Percentiles rank a stretch among this genome's conserved stretches.
Evolutionary conservation across 2,888 invertebrate species (phyloP).

Genomic region (Trachelus troglodyta): DNA sequence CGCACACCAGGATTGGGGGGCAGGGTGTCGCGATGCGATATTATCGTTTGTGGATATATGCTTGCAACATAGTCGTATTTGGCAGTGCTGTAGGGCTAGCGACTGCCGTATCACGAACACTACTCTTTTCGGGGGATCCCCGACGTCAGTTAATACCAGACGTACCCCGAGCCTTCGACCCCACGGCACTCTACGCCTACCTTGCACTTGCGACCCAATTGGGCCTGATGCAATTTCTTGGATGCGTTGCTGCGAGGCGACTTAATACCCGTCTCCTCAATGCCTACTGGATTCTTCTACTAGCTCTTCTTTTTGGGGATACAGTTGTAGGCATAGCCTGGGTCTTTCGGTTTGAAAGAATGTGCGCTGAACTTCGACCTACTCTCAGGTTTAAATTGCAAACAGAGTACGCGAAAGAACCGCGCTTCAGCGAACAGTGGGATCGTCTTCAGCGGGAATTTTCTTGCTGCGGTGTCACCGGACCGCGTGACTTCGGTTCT

Average conservation of each 20-base stretch:
- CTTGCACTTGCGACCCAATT: conserved; percentile 81
- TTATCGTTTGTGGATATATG: conserved; percentile 93
- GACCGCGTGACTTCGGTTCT: conserved; percentile 66
- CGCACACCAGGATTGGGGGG: conserved; percentile 71
- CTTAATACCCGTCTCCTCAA: conserved; percentile 85
- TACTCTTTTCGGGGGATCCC: conserved; percentile 74
- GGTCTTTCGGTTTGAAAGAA: conserved; percentile 83
- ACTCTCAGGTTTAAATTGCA: conserved; percentile 72
- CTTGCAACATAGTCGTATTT: conserved; percentile 89
- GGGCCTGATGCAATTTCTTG: conserved; percentile 78
- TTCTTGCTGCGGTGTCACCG: conserved; percentile 83
- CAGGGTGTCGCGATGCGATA: conserved; percentile 80
- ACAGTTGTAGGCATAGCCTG: conserved; percentile 86
- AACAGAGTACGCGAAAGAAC: conserved; percentile 79
- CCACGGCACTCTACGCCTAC: conserved; percentile 87
- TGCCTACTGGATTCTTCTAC: conserved; percentile 84
- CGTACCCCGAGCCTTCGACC: conserved; percentile 78
- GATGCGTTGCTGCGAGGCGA: conserved; percentile 84
- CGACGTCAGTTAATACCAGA: conserved; percentile 79
- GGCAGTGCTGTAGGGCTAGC: conserved; percentile 85
- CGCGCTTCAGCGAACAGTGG: conserved; percentile 82
- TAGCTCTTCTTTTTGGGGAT: conserved; percentile 85
- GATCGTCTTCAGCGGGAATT: conserved; percentile 80
- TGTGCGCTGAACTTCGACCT: conserved; percentile 80
- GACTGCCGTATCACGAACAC: conserved; percentile 79